Conservation (phyloP, 2,888 invertebrate species). For the Pinctada fucata region DNA sequence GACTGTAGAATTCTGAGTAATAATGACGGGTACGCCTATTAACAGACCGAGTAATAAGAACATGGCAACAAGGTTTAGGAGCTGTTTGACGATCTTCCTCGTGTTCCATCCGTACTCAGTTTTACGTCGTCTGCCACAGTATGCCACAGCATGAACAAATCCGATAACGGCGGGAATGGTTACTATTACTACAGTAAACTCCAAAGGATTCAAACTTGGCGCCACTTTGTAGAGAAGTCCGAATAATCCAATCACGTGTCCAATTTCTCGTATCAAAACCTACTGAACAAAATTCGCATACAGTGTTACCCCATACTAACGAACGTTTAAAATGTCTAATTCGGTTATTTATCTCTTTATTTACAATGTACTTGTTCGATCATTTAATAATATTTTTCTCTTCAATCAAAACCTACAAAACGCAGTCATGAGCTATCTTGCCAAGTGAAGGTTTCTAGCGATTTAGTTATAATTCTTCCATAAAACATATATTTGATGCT, state of each 20-base stretch:
- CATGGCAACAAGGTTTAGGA: conserved; percentile 18
- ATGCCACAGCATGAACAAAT: conserved; percentile 22
- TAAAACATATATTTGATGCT: too few relatives aligned
- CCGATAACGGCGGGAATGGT: conserved; percentile 31
- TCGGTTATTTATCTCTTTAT: not conserved
- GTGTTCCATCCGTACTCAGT: not conserved
- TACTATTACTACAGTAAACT: conserved; percentile 29
- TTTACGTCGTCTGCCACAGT: conserved; percentile 2
- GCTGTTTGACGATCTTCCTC: conserved; percentile 18
- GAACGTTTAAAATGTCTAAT: not conserved
- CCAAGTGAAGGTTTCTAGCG: too few relatives aligned
- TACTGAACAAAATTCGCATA: not conserved
- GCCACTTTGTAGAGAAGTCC: conserved; percentile 36
- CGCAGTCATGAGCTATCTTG: too few relatives aligned
- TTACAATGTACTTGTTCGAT: not conserved
- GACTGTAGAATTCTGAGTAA: not conserved
- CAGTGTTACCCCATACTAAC: not conserved
- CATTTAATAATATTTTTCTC: not conserved
- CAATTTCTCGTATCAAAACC: conserved; percentile 27
- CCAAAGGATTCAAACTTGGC: conserved; percentile 34
- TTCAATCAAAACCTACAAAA: too few relatives aligned
- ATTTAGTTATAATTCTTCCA: too few relatives aligned
- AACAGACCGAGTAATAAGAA: conserved; percentile 10
- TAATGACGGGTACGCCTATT: conserved; percentile 15
- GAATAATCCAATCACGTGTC: conserved; percentile 33